Percentiles rank a stretch among this genome's conserved stretches.
These are phyloP conservation scores for Diarsia dahlii DNA, from an alignment of 2,888 invertebrate genomes.

Conservation along the genomic window DNA sequence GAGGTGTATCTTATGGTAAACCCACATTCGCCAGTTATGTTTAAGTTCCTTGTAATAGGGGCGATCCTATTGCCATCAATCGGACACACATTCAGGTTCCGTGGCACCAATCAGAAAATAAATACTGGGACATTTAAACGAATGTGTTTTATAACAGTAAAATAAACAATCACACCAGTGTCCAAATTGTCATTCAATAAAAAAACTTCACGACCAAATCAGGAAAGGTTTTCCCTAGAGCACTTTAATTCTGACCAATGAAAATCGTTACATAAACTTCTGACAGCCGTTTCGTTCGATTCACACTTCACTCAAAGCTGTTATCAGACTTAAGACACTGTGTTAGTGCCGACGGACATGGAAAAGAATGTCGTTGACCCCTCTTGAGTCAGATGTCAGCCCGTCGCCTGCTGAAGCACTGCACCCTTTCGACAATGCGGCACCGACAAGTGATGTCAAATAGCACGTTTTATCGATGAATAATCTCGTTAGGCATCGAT, in stretches of 20 bases:
- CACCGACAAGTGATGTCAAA: constrained; percentile 78
- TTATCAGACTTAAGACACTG: constrained; percentile 67
- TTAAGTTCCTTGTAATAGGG: too few relatives aligned
- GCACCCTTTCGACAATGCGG: constrained; percentile 89
- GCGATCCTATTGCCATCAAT: too few relatives aligned
- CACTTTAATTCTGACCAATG: constrained; percentile 18
- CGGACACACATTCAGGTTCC: neutral
- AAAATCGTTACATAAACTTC: constrained; percentile 41
- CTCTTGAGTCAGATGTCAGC: constrained; percentile 86
- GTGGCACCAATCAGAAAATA: too few relatives aligned
- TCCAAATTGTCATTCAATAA: neutral
- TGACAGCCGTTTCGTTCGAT: constrained; percentile 52
- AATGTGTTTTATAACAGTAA: too few relatives aligned
- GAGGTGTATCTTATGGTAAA: too few relatives aligned
- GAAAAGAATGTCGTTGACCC: constrained; percentile 81
- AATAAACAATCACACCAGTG: neutral
- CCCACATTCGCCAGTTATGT: too few relatives aligned
- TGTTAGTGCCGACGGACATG: constrained; percentile 71
- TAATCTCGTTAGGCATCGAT: constrained; percentile 47
- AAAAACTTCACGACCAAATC: constrained; percentile 9
- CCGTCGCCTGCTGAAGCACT: constrained; percentile 82
- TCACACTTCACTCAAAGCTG: constrained; percentile 63
- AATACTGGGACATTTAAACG: too few relatives aligned
- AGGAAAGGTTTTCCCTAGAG: constrained; percentile 25
- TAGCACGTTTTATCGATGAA: constrained; percentile 65